Conservation (phyloP, 2,113 vertebrate genomes). For the Charina bottae region DNA sequence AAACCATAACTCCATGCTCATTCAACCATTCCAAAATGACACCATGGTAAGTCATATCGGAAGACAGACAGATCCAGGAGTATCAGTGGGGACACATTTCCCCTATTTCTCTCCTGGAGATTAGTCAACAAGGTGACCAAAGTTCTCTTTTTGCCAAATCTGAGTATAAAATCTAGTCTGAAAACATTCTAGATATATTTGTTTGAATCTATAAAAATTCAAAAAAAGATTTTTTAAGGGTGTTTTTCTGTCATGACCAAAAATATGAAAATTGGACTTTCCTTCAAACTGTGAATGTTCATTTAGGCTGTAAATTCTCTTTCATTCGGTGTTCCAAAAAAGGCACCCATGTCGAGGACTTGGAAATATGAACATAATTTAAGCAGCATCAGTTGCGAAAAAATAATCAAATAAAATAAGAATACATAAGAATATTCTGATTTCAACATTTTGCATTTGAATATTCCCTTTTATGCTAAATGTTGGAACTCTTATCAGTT, state of each 20-base stretch:
- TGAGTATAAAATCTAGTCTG: background rate
- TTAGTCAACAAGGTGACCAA: background rate
- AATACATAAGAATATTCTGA: background rate
- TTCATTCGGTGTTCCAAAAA: background rate
- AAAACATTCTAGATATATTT: background rate
- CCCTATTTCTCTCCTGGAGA: background rate
- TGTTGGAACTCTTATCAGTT: background rate
- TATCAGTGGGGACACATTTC: background rate
- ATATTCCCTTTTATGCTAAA: background rate
- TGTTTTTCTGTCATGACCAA: background rate
- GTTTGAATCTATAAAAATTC: background rate
- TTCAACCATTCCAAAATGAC: background rate
- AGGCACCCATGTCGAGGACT: background rate
- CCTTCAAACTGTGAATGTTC: background rate
- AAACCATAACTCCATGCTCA: no score
- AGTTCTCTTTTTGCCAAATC: background rate
- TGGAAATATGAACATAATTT: background rate
- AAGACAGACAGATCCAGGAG: background rate
- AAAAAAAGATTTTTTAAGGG: background rate
- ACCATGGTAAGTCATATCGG: background rate
- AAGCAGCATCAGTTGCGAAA: background rate
- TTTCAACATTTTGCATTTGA: background rate
- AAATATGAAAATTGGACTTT: background rate
- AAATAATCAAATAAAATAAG: background rate
- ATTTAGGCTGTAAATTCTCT: background rate